phyloP scores from a whole-genome alignment of 2,888 invertebrate genomes.

The Anorthoa munda region DNA sequence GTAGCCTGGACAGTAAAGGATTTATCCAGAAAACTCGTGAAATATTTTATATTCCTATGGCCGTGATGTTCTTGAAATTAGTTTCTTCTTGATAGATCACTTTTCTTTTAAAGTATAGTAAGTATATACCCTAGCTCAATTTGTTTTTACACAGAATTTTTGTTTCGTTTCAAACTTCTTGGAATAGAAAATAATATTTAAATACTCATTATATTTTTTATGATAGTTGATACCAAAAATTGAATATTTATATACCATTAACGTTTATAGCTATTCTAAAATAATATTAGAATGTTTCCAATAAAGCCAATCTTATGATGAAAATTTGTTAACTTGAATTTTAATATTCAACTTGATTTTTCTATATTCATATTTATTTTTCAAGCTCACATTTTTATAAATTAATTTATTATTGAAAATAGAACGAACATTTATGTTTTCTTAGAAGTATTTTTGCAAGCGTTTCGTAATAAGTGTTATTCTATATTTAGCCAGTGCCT shows the following conservation, averaged over 20 bases:
- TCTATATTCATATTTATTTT: too few species aligned
- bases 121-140: background rate
- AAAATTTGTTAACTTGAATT: background rate
- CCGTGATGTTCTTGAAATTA: background rate
- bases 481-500: too few species aligned
- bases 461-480: too few species aligned
- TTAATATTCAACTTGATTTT: too few species aligned
- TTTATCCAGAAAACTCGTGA: too few species aligned
- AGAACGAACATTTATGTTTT: background rate
- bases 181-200: background rate
- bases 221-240: conserved; percentile 1
- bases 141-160: background rate
- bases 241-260: conserved; percentile 1
- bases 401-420: background rate
- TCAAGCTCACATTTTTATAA: too few species aligned
- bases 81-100: background rate
- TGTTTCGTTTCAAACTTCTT: background rate
- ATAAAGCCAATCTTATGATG: background rate
- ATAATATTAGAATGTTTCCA: background rate
- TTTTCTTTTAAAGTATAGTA: background rate
- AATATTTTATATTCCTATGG: too few species aligned
- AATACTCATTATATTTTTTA: background rate
- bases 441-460: too few species aligned
- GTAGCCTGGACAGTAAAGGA: too few species aligned
- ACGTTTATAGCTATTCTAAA: background rate